Evolutionary conservation across 2,113 vertebrate genomes (phyloP).

Genomic region (Desmodus rotundus): DNA sequence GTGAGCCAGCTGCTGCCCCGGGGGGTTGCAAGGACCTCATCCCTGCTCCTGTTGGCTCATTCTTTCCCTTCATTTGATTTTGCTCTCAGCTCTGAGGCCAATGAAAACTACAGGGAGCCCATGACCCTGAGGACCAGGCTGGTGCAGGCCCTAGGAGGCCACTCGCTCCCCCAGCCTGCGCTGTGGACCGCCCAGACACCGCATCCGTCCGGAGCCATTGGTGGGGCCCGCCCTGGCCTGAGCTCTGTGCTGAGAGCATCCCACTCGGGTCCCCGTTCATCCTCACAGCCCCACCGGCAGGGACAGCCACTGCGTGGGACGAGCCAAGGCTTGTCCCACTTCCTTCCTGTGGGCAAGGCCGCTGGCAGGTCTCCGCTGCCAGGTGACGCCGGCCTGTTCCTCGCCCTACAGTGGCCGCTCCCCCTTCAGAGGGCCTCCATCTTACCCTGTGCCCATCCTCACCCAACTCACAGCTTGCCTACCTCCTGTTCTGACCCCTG

Average conservation of each 20-base stretch:
- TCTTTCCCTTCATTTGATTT: not conserved
- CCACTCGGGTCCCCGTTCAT: fast-evolving
- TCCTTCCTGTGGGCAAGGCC: not conserved
- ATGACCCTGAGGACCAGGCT: not conserved
- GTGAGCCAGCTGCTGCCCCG: fast-evolving
- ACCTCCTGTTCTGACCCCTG: too few species aligned
- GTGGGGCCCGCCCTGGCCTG: fast-evolving
- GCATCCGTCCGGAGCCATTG: fast-evolving
- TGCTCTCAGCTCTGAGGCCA: not conserved
- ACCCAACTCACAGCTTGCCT: fast-evolving
- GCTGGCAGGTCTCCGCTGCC: fast-evolving
- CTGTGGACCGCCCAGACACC: fast-evolving
- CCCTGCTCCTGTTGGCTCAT: fast-evolving
- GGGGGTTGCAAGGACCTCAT: fast-evolving
- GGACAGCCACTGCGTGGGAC: not conserved
- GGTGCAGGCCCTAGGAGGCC: fast-evolving
- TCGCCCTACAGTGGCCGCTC: too few species aligned
- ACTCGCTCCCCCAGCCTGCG: fast-evolving
- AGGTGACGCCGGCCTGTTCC: too few species aligned
- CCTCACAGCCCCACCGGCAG: fast-evolving
- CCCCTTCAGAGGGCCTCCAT: too few species aligned
- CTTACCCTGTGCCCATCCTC: fast-evolving
- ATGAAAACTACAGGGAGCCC: not conserved
- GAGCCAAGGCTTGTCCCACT: not conserved
- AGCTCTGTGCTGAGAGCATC: not conserved